Evolutionary conservation across 1,140 invertebrate species (phyloP).

Genomic region (Ctenoplectra terminalis): DNA sequence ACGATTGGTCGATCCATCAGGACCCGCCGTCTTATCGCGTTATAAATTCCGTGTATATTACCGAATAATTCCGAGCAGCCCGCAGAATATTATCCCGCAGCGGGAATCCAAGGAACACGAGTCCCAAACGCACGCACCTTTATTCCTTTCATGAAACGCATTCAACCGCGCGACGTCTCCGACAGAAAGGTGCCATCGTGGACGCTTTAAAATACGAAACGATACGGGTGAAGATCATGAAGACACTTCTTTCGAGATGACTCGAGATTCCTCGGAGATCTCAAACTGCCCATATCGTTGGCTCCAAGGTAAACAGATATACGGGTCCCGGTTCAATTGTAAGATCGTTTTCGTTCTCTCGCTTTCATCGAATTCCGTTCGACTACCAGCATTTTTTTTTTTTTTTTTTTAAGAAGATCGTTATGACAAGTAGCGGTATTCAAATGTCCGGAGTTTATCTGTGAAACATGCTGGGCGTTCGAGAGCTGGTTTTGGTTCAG

Average conservation of each 20-base stretch:
- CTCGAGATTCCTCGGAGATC: conserved; percentile 8
- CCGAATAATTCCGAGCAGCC: conserved; percentile 16
- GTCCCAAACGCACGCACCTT: neutral
- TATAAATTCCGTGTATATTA: conserved; percentile 13
- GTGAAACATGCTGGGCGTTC: neutral
- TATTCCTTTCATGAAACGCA: conserved; percentile 15
- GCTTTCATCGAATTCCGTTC: neutral
- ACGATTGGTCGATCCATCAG: no score
- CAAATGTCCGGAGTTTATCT: no score
- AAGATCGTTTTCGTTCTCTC: neutral
- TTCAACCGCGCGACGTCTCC: neutral
- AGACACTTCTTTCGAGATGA: conserved; percentile 19
- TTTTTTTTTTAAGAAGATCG: conserved; percentile 1
- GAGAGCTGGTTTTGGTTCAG: no score
- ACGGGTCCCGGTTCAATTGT: conserved; percentile 29
- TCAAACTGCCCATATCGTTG: conserved; percentile 39
- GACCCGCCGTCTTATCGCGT: neutral
- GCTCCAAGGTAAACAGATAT: conserved; percentile 28
- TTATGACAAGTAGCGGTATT: neutral
- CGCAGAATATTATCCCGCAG: conserved; percentile 31
- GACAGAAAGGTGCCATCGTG: neutral
- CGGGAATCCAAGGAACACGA: neutral
- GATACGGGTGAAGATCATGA: conserved; percentile 40
- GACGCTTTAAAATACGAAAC: conserved; percentile 18
- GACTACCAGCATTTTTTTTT: conserved; percentile 23